Evolutionary conservation across 2,888 invertebrate genomes (phyloP).

Genomic region (Tachina lurida): DNA sequence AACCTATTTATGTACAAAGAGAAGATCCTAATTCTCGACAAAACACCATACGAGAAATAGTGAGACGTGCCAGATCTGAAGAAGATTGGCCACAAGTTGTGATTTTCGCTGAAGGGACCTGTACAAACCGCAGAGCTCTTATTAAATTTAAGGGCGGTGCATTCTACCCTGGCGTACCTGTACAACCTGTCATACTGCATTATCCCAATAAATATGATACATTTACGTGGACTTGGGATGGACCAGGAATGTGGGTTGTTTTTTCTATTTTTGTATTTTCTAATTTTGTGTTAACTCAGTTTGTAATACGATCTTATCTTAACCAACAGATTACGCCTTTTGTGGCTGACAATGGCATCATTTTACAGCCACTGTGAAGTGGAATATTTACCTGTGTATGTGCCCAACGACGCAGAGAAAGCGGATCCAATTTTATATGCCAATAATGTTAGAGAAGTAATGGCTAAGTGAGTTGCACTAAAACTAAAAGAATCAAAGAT

Average conservation of each 20-base stretch:
- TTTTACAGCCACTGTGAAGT: constrained; percentile 94
- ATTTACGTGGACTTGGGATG: constrained; percentile 97
- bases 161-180: constrained; percentile 97
- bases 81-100: constrained; percentile 95
- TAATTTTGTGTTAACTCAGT: neutral
- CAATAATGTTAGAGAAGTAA: constrained; percentile 93
- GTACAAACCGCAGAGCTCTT: constrained; percentile 95
- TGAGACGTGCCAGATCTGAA: constrained; percentile 91
- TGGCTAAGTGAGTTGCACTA: constrained; percentile 90
- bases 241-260: constrained; percentile 93
- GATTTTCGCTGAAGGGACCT: constrained; percentile 98
- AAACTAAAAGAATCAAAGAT: neutral
- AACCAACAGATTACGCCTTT: constrained; percentile 88
- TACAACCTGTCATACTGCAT: constrained; percentile 95
- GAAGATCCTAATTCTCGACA: constrained; percentile 96
- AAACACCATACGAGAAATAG: constrained; percentile 94
- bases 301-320: neutral
- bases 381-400: constrained; percentile 96
- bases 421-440: constrained; percentile 94
- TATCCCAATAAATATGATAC: constrained; percentile 95
- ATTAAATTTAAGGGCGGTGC: constrained; percentile 96
- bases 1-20: constrained; percentile 96
- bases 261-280: no score
- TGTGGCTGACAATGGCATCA: constrained; percentile 95
- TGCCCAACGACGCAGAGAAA: constrained; percentile 93